Evolutionary conservation across 2,888 invertebrate species (phyloP), one percentile per base, ranked within the genome.

Genomic region (Amphiduros pacificus): DNA sequence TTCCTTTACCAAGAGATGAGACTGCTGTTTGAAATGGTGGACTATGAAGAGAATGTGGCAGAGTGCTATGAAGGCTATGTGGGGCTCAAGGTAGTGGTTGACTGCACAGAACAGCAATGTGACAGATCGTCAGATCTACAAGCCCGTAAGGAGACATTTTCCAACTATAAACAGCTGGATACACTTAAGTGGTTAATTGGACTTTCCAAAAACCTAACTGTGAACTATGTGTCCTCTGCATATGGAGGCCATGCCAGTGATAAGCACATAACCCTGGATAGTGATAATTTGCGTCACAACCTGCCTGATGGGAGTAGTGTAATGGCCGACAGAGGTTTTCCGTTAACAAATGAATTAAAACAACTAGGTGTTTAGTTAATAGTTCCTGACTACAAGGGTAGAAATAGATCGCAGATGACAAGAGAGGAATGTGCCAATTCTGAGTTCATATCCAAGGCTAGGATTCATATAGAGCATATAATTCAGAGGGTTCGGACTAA

Each of bases 161-260:
- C 50, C 14, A 56, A 60, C 26, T 65, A 65, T 49, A 65, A 65
- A 29, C 51, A 60, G 27, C 63, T 6, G 53, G 27, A 36, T n/a
- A 57, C 48, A 1, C n/a, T 57, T 2, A 65, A 63, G 48, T 62
- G 63, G 29, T 32, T 65, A 17, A 53, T 65, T 24, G 65, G 65
- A 1, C 49, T 65, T 14, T 62, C 60, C 20, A 62, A 62, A 11
- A 57, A 61, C 28, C 36, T 60, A 48, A 58, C 54, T 5, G 56
- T 65, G 1, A 61, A 53, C 28, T 65, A 63, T 63, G 52, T 65
- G 1, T 63, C 63, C 22, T 14, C 17, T 9, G 58, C 58, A 40
- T 65, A 56, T 53, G 65, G 63, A 27, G 63, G 65, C 17, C 49
- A 57, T 40, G 63, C 63, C 11, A 62, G 62, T 22, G 65, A 60